phyloP scores from a whole-genome alignment of 2,113 vertebrate genomes.

The Tupaia chinensis region DNA sequence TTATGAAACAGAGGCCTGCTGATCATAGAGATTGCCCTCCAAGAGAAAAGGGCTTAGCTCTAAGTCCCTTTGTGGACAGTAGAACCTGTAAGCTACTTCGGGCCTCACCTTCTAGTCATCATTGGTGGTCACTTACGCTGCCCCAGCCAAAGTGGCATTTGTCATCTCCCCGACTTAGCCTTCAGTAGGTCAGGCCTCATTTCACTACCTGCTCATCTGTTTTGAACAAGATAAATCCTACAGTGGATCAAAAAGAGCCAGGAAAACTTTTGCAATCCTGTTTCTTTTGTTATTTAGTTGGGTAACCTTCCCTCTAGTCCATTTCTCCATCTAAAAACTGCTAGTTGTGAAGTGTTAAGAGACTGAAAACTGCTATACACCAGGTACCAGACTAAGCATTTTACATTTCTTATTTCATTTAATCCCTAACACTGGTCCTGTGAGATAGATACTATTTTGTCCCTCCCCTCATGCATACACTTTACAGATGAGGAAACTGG shows the following conservation, averaged over 20 bases:
- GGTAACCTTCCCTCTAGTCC: background rate
- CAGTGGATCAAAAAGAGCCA: background rate
- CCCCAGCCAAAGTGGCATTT: background rate
- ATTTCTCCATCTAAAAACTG: slow-evolving; percentile 35
- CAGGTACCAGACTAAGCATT: background rate
- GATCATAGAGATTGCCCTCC: background rate
- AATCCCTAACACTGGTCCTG: background rate
- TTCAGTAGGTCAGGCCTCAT: background rate
- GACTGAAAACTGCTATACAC: background rate
- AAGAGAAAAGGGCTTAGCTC: background rate
- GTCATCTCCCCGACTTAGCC: background rate
- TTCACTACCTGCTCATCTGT: background rate
- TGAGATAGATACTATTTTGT: background rate
- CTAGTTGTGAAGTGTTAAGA: background rate
- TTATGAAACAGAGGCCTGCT: background rate
- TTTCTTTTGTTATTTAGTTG: slow-evolving; percentile 10
- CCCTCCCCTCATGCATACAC: background rate
- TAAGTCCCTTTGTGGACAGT: slow-evolving; percentile 30
- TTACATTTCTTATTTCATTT: slow-evolving; percentile 6
- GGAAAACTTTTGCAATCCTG: background rate
- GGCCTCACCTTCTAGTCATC: background rate
- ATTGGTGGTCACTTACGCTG: background rate
- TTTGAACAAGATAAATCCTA: background rate
- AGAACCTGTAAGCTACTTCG: background rate
- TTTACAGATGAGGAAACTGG: background rate